phyloP scores from a whole-genome alignment of 2,113 vertebrate genomes.

The Poeciliopsis turrubarensis region DNA sequence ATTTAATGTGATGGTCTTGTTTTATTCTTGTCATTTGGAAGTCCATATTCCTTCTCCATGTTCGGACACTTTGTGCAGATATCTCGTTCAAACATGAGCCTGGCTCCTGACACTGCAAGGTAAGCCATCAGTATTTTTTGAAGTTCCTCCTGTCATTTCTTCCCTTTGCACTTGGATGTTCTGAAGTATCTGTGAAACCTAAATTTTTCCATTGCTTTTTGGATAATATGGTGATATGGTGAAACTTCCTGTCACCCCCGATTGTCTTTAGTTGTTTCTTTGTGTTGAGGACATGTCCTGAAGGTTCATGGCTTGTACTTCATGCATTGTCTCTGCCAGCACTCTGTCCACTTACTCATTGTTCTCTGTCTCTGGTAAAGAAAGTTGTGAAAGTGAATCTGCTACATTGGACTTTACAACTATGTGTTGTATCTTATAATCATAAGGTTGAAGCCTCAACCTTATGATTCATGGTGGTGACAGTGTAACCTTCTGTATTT shows the following conservation, averaged over 20 bases:
- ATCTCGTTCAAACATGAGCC: not conserved
- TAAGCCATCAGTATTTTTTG: not conserved
- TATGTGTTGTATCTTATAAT: not conserved
- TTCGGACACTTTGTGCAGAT: not conserved
- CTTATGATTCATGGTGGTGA: not conserved
- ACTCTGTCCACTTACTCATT: no score
- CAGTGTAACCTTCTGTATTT: not conserved
- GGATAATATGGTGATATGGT: not conserved
- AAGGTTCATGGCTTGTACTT: no score
- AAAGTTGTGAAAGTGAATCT: not conserved
- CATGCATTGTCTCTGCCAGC: no score
- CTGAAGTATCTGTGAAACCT: conserved; percentile 5
- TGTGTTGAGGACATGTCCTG: no score
- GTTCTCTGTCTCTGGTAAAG: no score
- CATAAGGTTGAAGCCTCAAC: not conserved
- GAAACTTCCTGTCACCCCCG: not conserved
- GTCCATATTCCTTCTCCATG: not conserved
- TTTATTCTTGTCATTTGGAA: not conserved
- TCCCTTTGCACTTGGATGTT: not conserved
- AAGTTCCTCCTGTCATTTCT: not conserved
- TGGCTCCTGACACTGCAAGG: not conserved
- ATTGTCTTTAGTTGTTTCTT: not conserved
- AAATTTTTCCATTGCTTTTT: not conserved
- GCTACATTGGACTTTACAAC: not conserved
- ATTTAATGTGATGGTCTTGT: not conserved